Evolutionary conservation across 2,113 vertebrate genomes (phyloP).

Genomic region (Himantopus leucocephalus): DNA sequence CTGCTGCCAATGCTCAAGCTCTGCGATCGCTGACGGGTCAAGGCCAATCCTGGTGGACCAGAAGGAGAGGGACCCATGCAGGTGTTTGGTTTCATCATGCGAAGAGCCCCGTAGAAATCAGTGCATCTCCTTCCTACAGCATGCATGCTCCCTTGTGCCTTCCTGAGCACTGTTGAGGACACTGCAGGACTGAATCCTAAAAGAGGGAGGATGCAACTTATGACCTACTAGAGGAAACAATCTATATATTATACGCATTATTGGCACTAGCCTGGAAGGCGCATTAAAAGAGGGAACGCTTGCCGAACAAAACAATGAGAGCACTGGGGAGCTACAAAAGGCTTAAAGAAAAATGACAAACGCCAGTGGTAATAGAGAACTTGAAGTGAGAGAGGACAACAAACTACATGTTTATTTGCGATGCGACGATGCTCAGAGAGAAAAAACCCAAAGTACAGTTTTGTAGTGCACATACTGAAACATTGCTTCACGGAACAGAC

Average conservation of each 20-base stretch:
- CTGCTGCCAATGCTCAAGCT: not conserved
- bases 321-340: not conserved
- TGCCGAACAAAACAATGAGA: not conserved
- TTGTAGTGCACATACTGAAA: not conserved
- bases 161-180: not conserved
- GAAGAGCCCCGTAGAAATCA: not conserved
- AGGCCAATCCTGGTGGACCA: not conserved
- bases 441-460: not conserved
- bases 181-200: not conserved
- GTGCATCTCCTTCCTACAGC: not conserved
- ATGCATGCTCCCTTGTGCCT: not conserved
- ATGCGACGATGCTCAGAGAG: not conserved
- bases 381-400: not conserved
- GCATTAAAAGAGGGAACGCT: not conserved
- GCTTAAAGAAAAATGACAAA: not conserved
- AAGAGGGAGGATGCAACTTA: not conserved
- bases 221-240: not conserved
- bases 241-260: not conserved
- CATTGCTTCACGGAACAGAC: not conserved
- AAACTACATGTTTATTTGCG: not conserved
- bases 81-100: not conserved
- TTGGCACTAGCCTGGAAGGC: not conserved
- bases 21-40: accelerated
- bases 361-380: accelerated
- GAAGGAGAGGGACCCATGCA: accelerated